Evolutionary conservation across 2,797 vertebrate genomes (phyloP).

Genomic region (Uromys caudimaculatus): DNA sequence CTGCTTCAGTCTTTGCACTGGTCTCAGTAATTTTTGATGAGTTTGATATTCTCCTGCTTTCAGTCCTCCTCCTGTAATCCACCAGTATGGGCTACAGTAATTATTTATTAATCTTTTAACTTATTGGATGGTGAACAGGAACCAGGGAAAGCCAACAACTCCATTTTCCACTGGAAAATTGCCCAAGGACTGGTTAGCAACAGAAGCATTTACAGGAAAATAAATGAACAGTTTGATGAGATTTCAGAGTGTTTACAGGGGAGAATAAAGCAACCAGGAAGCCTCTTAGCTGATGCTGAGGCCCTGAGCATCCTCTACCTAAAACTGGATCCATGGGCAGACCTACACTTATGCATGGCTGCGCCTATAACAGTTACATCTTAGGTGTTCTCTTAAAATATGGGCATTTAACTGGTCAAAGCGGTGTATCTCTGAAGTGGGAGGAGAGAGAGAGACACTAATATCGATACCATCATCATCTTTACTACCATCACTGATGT

Average conservation of each 20-base stretch:
- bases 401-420: neutral
- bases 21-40: neutral
- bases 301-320: neutral
- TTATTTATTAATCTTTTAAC: conserved; percentile 51
- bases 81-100: conserved; percentile 44
- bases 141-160: conserved; percentile 65
- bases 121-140: conserved; percentile 53
- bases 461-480: neutral
- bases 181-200: conserved; percentile 52
- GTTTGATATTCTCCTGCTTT: conserved; percentile 35
- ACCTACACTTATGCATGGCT: neutral
- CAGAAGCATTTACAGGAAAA: conserved; percentile 40
- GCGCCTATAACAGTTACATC: neutral
- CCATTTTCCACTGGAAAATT: conserved; percentile 75
- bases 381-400: conserved; percentile 40
- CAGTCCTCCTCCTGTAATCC: conserved; percentile 14
- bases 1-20: neutral
- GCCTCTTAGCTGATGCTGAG: neutral
- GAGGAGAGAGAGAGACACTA: neutral
- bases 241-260: neutral
- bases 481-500: neutral
- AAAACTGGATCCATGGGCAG: neutral
- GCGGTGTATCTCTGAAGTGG: conserved; percentile 27
- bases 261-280: neutral
- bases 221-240: conserved; percentile 48